These are phyloP conservation scores for Lutjanus campechanus DNA, from an alignment of 2,797 vertebrate species.

Conservation along the genomic window DNA sequence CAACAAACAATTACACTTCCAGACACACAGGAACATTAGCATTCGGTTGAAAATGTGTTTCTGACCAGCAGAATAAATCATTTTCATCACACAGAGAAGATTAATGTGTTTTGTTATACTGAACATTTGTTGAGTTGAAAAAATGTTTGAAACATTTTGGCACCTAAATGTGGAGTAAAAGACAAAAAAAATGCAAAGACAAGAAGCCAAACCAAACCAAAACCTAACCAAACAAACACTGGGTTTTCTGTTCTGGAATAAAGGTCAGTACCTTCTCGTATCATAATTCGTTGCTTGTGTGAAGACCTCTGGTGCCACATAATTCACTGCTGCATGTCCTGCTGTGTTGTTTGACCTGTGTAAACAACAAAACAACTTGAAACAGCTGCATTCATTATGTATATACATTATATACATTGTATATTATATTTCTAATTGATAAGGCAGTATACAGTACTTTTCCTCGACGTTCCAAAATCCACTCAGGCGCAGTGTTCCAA, in stretches of 20 bases:
- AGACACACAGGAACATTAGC: not conserved
- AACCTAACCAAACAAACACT: not conserved
- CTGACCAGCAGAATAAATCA: not conserved
- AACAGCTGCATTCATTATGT: not conserved
- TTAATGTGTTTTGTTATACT: not conserved
- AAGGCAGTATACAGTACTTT: not conserved
- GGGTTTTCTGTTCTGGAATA: not conserved
- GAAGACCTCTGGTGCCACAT: slow-evolving; percentile 4
- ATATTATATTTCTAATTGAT: not conserved
- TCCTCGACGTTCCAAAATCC: not conserved
- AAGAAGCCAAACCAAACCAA: too few relatives aligned
- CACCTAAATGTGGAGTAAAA: not conserved
- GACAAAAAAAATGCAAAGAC: not conserved
- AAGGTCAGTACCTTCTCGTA: not conserved
- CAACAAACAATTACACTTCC: not conserved
- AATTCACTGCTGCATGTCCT: not conserved
- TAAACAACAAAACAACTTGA: not conserved
- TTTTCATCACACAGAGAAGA: not conserved
- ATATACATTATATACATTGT: too few relatives aligned
- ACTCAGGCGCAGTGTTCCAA: not conserved
- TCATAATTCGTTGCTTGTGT: not conserved
- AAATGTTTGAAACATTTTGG: too few relatives aligned
- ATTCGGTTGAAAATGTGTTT: not conserved
- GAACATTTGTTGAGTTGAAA: too few relatives aligned
- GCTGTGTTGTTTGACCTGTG: not conserved